Percentiles rank a stretch among this genome's conserved stretches.
Evolutionary conservation across 2,888 invertebrate species (phyloP).

Genomic region (Autographa pulchrina): DNA sequence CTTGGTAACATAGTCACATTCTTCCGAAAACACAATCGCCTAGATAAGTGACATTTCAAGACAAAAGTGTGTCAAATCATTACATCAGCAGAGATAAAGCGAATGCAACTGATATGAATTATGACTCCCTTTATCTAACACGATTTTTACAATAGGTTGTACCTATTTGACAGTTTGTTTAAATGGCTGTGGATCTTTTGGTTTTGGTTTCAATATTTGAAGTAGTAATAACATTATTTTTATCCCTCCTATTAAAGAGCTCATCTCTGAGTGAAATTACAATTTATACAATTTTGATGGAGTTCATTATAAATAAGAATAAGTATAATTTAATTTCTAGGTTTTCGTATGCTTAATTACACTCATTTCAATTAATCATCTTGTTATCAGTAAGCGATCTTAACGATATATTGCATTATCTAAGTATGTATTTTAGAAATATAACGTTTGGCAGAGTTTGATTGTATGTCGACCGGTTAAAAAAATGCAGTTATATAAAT

Average conservation of each 20-base stretch:
- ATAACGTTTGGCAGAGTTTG: neutral
- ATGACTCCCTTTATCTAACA: neutral
- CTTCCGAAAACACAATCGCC: neutral
- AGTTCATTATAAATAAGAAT: too few species aligned
- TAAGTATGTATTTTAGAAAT: neutral
- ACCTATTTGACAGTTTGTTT: neutral
- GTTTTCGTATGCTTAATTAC: neutral
- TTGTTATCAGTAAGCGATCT: too few species aligned
- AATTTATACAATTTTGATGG: too few species aligned
- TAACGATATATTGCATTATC: neutral
- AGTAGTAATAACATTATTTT: too few species aligned
- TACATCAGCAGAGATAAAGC: slow-evolving; percentile 4
- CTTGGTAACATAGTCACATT: neutral
- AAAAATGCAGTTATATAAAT: neutral
- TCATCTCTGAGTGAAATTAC: too few species aligned
- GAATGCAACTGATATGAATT: slow-evolving; percentile 1
- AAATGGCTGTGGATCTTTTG: neutral
- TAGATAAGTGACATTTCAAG: neutral
- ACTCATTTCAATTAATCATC: neutral
- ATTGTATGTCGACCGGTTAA: neutral
- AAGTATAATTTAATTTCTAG: neutral
- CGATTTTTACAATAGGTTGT: neutral
- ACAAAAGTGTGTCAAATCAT: slow-evolving; percentile 3
- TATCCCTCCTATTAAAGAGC: too few species aligned
- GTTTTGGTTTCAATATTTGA: neutral